Evolutionary conservation across 1,140 invertebrate species (phyloP).

Genomic region (Drosophila repleta): DNA sequence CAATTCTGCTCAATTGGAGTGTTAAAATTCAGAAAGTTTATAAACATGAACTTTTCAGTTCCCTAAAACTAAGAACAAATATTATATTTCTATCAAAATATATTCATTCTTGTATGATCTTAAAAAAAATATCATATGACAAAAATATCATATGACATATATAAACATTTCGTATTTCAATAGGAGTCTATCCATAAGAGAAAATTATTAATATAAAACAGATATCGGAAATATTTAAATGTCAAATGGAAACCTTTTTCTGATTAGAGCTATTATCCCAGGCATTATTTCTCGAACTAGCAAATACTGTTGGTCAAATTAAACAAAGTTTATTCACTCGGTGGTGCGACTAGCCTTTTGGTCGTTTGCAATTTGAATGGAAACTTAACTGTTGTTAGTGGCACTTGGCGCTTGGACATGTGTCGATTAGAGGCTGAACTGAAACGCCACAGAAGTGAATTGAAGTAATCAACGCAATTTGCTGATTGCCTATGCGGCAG

Average conservation of each 20-base stretch:
- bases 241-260: neutral
- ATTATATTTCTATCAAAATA: neutral
- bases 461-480: constrained; percentile 77
- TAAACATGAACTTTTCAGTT: too few species aligned
- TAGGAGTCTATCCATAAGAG: too few species aligned
- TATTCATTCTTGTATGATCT: too few species aligned
- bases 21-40: too few species aligned
- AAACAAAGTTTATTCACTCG: neutral
- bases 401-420: constrained; percentile 37
- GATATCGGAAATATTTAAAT: neutral
- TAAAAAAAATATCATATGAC: too few species aligned
- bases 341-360: neutral
- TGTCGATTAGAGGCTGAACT: constrained; percentile 34
- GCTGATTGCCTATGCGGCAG: constrained; percentile 48
- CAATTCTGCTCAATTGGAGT: too few species aligned
- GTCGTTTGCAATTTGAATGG: neutral
- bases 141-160: too few species aligned
- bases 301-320: neutral
- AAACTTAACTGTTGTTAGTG: constrained; percentile 42
- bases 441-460: constrained; percentile 54
- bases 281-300: neutral
- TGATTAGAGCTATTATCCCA: neutral
- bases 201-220: too few species aligned
- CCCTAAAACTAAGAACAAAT: too few species aligned
- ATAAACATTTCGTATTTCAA: too few species aligned